A percentile compares a stretch with the other conserved stretches of the same genome.
These are phyloP conservation scores for Diorhabda sublineata DNA, from an alignment of 1,140 invertebrate species.

Conservation along the genomic window DNA sequence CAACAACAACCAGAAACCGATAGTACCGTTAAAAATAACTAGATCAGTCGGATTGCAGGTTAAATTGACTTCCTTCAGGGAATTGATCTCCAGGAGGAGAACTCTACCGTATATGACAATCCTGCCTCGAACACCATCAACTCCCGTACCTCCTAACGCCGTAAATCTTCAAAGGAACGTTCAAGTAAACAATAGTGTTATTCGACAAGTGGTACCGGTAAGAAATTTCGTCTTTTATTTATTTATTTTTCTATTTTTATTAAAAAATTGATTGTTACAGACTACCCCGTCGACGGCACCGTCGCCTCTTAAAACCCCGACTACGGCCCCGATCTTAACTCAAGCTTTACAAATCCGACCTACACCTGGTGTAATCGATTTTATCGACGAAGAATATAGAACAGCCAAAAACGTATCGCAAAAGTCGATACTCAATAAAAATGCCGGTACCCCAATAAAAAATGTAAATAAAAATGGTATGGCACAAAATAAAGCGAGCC, in stretches of 20 bases:
- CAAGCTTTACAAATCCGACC: constrained; percentile 18
- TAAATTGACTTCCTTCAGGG: constrained; percentile 30
- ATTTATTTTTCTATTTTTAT: too few relatives aligned
- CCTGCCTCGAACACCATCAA: constrained; percentile 1
- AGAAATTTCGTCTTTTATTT: neutral
- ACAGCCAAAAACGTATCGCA: constrained; percentile 6
- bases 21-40: constrained; percentile 71
- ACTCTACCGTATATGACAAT: too few relatives aligned
- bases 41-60: constrained; percentile 79
- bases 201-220: constrained; percentile 10
- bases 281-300: neutral
- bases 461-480: constrained; percentile 14
- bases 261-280: neutral
- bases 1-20: constrained; percentile 44
- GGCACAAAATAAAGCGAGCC: constrained; percentile 1
- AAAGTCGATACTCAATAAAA: neutral
- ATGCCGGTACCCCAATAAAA: constrained; percentile 10
- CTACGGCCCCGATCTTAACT: constrained; percentile 16
- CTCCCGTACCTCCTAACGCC: neutral
- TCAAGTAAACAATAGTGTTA: constrained; percentile 10
- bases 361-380: constrained; percentile 43
- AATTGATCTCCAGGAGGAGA: too few relatives aligned
- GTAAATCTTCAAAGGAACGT: constrained; percentile 5
- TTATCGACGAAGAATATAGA: constrained; percentile 60
- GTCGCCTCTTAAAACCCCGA: neutral